Conservation (phyloP, 2,797 vertebrate genomes). For the Gymnoscopelus braueri region DNA sequence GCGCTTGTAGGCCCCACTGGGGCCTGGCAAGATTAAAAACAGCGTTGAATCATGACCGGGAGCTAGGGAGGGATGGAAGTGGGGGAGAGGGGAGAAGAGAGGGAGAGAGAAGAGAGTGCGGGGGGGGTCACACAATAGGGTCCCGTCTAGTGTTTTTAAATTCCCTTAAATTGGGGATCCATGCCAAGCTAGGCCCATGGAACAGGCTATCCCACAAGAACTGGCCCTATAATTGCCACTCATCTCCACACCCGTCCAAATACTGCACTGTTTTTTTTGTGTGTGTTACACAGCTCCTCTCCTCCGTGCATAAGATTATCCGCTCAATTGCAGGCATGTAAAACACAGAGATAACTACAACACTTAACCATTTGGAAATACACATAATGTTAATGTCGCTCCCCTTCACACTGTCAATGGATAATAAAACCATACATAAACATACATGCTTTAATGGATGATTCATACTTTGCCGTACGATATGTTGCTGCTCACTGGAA, state of each 20-base stretch:
- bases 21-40: conserved; percentile 67
- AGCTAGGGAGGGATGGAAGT: conserved; percentile 35
- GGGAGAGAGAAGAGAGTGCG: conserved; percentile 10
- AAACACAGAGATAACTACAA: conserved; percentile 33
- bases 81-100: conserved; percentile 3
- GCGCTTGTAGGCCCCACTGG: conserved; percentile 61
- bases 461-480: too few relatives aligned
- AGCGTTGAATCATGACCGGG: conserved; percentile 58
- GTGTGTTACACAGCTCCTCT: conserved; percentile 7
- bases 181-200: conserved; percentile 63
- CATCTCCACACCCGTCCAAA: conserved; percentile 38
- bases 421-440: conserved; percentile 60
- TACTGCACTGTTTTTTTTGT: conserved; percentile 11
- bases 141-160: conserved; percentile 73
- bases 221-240: conserved; percentile 73
- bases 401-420: conserved; percentile 54
- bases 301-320: not conserved
- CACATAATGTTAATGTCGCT: conserved; percentile 38
- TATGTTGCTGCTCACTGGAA: too few relatives aligned
- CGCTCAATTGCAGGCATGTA: conserved; percentile 51
- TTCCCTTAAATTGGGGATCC: conserved; percentile 66
- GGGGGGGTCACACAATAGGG: conserved; percentile 62
- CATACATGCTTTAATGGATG: conserved; percentile 20
- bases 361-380: conserved; percentile 52
- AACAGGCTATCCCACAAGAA: conserved; percentile 55